phyloP scores from a whole-genome alignment of 2,113 vertebrate species.

The Arothron firmamentum region DNA sequence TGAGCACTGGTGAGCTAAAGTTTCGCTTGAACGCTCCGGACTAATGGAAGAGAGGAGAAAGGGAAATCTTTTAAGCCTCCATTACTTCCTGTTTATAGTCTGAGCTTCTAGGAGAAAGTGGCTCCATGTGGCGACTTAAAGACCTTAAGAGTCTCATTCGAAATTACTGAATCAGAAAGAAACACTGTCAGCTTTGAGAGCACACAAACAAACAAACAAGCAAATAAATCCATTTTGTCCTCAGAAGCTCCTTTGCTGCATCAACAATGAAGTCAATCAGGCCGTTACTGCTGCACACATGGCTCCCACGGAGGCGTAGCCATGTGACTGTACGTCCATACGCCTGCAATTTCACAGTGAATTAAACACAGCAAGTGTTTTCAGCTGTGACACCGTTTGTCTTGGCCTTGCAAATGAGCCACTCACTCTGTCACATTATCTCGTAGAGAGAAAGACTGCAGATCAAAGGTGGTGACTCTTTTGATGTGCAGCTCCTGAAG shows the following conservation, averaged over 20 bases:
- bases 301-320: constrained; percentile 10
- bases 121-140: not conserved
- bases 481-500: not conserved
- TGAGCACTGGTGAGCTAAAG: constrained; percentile 87
- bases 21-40: constrained; percentile 87
- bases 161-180: constrained; percentile 16
- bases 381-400: constrained; percentile 22
- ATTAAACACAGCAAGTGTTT: constrained; percentile 50
- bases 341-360: constrained; percentile 56
- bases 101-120: not conserved
- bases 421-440: constrained; percentile 24
- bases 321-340: not conserved
- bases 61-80: constrained; percentile 23
- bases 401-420: constrained; percentile 44
- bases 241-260: not conserved
- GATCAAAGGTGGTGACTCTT: not conserved
- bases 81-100: constrained; percentile 20
- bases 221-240: not conserved
- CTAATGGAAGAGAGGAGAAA: constrained; percentile 59
- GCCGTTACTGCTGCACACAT: constrained; percentile 10
- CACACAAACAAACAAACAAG: not conserved
- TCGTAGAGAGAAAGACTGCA: not conserved
- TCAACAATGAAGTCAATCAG: constrained; percentile 20
- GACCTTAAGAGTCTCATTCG: constrained; percentile 7
- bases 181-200: not conserved